A percentile compares a stretch with the other conserved stretches of the same genome.
Evolutionary conservation across 2,113 vertebrate species (phyloP).

Genomic region (Edolisoma coerulescens): DNA sequence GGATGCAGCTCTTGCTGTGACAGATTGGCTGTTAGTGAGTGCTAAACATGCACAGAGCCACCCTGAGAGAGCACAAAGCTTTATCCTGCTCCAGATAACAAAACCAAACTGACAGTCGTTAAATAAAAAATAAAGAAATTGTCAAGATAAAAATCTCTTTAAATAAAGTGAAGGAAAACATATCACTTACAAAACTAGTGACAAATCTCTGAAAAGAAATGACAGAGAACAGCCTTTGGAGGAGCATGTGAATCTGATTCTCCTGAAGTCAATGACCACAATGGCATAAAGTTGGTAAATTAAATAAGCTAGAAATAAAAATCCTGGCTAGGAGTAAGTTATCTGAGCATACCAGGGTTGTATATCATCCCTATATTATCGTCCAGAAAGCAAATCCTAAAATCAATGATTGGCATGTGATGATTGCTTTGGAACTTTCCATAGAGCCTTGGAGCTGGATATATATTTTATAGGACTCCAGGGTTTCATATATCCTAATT

Average conservation of each 20-base stretch:
- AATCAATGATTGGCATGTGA: conserved; percentile 24
- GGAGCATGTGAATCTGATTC: not conserved
- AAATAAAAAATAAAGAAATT: not conserved
- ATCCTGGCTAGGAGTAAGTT: conserved; percentile 37
- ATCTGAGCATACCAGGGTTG: not conserved
- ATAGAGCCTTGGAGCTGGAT: not conserved
- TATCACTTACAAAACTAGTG: not conserved
- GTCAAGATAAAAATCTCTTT: not conserved
- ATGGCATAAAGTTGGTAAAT: not conserved
- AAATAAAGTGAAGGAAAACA: conserved; percentile 1
- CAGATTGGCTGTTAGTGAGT: not conserved
- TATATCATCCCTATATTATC: conserved; percentile 8
- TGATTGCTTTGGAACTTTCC: conserved; percentile 20
- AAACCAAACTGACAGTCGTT: not conserved
- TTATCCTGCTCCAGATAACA: conserved; percentile 9
- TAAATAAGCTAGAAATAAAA: not conserved
- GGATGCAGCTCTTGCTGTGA: not conserved
- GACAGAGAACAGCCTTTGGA: not conserved
- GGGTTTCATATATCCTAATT: conserved; percentile 34
- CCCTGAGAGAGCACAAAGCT: not conserved
- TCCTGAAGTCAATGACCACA: not conserved
- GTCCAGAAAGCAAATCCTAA: conserved; percentile 43
- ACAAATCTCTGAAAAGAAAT: conserved; percentile 37
- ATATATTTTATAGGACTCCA: not conserved
- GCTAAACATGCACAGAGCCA: not conserved